Conservation (phyloP, 2,888 invertebrate genomes). For the Nysson spinosus region DNA sequence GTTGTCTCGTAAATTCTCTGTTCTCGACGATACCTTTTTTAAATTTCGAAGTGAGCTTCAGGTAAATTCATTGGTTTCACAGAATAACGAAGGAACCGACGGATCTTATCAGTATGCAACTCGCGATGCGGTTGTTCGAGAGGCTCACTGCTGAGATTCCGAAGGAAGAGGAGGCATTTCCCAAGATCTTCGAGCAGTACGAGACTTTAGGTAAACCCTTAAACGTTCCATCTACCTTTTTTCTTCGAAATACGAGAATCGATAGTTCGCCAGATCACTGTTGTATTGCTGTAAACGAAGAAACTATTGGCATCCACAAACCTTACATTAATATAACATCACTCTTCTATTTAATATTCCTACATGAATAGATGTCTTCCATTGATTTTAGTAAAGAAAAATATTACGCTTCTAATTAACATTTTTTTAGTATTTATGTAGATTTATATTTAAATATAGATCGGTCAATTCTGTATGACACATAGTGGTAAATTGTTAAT, state of each 20-base stretch:
- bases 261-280: conserved; percentile 17
- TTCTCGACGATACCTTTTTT: neutral
- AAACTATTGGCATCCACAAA: neutral
- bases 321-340: too few species aligned
- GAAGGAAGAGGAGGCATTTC: conserved; percentile 84
- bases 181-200: conserved; percentile 87
- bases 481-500: too few species aligned
- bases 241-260: conserved; percentile 23
- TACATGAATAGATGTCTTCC: too few species aligned
- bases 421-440: too few species aligned
- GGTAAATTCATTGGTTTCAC: conserved; percentile 55
- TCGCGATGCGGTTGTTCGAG: conserved; percentile 84
- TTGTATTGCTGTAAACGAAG: neutral
- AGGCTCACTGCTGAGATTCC: conserved; percentile 83
- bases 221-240: conserved; percentile 33
- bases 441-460: too few species aligned
- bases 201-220: conserved; percentile 80
- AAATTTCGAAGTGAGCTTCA: conserved; percentile 30
- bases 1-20: conserved; percentile 30
- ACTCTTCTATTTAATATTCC: too few species aligned
- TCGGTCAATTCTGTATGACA: too few species aligned
- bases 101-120: conserved; percentile 85
- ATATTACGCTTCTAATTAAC: too few species aligned
- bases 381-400: too few species aligned
- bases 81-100: conserved; percentile 84